phyloP scores from a whole-genome alignment of 2,888 invertebrate genomes.

The Cryptocephalus moraei region DNA sequence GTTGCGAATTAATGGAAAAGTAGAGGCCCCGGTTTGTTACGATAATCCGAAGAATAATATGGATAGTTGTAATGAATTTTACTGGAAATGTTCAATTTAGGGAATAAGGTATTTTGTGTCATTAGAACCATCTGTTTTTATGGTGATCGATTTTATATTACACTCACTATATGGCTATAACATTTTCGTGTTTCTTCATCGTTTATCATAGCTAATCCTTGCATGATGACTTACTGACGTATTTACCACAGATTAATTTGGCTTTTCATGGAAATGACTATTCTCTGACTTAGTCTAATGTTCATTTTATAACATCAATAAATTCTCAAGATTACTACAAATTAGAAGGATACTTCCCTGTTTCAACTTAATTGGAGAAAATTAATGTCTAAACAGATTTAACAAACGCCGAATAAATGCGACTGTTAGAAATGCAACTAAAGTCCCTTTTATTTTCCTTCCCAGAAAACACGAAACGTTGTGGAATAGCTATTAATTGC shows the following conservation, averaged over 20 bases:
- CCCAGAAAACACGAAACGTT: too few species aligned
- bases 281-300: not conserved
- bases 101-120: too few species aligned
- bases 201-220: conserved; percentile 1
- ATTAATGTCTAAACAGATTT: not conserved
- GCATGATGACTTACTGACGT: conserved; percentile 4
- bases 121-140: too few species aligned
- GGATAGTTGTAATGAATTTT: too few species aligned
- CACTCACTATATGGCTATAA: not conserved
- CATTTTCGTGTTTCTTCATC: not conserved
- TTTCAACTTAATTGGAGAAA: not conserved
- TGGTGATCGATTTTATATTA: too few species aligned
- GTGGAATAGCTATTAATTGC: too few species aligned
- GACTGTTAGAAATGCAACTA: too few species aligned
- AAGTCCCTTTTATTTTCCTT: too few species aligned
- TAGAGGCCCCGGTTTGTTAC: too few species aligned
- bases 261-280: not conserved
- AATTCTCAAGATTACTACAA: not conserved
- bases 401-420: not conserved
- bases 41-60: too few species aligned
- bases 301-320: not conserved
- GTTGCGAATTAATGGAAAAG: too few species aligned
- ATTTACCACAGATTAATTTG: conserved; percentile 2
- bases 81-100: too few species aligned
- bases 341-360: not conserved